Evolutionary conservation across 2,797 vertebrate genomes (phyloP).

Genomic region (Ispidina lecontei): DNA sequence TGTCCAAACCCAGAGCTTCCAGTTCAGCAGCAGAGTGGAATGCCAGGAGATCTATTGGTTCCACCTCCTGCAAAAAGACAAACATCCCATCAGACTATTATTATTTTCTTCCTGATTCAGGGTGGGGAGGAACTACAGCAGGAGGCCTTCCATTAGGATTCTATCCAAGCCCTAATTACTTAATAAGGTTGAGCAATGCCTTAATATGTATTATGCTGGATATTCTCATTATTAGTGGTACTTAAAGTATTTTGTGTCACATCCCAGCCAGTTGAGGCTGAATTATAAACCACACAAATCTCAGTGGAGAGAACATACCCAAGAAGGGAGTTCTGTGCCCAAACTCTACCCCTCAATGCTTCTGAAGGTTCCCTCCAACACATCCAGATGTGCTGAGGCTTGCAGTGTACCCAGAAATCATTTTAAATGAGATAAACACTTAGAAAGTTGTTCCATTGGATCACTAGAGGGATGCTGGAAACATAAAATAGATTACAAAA

Average conservation of each 20-base stretch:
- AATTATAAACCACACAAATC: background rate
- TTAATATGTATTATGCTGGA: background rate
- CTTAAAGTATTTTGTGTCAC: background rate
- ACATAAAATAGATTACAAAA: background rate
- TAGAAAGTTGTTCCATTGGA: background rate
- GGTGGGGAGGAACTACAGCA: background rate
- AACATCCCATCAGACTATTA: background rate
- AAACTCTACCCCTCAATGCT: background rate
- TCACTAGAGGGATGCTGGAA: background rate
- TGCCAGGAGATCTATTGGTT: conserved; percentile 76
- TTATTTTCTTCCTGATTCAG: background rate
- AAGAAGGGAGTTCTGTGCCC: background rate
- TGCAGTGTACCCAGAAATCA: background rate
- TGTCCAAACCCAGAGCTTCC: conserved; percentile 87
- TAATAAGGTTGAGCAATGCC: background rate
- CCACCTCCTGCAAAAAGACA: conserved; percentile 51
- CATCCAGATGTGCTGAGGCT: background rate
- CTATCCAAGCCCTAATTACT: background rate
- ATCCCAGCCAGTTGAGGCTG: background rate
- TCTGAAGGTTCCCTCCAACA: background rate
- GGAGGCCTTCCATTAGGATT: background rate
- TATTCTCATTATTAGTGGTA: background rate
- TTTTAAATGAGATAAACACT: background rate
- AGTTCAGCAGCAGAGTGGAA: conserved; percentile 79
- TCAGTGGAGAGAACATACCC: background rate